Base-by-base conservation (phyloP, 2,113 vertebrate genomes). In the Brachypodius melanocephalos region DNA sequence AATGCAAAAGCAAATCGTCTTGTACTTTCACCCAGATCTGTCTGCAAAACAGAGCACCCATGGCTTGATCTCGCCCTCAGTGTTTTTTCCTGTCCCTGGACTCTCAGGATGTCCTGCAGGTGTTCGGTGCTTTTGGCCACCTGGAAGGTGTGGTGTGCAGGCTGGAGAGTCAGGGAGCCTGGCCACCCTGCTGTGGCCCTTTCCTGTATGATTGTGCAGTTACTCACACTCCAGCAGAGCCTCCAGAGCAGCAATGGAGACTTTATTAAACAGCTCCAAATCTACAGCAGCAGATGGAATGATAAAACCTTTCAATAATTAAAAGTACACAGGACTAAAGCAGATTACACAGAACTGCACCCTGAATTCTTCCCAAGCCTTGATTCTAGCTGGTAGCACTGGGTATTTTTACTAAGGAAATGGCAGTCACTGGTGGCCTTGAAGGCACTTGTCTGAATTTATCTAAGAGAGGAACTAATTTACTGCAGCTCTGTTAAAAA, bases 391-490 rank as follows among this genome's bases (percentile, higher is more conserved):
- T 95, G 72, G 68, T 79, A 89, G 69, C 38, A 82, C 31, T 18
- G 17, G 83, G 55, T 57, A 83, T 38, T 90, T 68, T 66, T 18
- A 52, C 36, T 43, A 42, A 54, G 48, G 89, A 90, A 95, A 94
- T 83, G 68, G 78, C 65, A 89, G 43, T 72, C 78, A 92, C 43
- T 36, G 52, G 71, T 88, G 48, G 90, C 52, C 71, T 85, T 82
- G 42, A 63, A 96, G 80, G 80, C 52, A 92, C 91, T 94, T 71
- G 40, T 61, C 88, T 75, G 87, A 93, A 95, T 90, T 93, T 63
- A 68, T 86, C 88, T 45, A 49, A 89, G 12, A 62, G 67, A 83
- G 12, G 19, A 94, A 93, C 67, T 91, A 54, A 65, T 95, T 92
- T 92, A 65, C 58, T 93, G 67, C 62, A 94, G 84, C 31, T 52